Base-by-base conservation (phyloP, 1,140 invertebrate species). In the Camponotus vicinus region DNA sequence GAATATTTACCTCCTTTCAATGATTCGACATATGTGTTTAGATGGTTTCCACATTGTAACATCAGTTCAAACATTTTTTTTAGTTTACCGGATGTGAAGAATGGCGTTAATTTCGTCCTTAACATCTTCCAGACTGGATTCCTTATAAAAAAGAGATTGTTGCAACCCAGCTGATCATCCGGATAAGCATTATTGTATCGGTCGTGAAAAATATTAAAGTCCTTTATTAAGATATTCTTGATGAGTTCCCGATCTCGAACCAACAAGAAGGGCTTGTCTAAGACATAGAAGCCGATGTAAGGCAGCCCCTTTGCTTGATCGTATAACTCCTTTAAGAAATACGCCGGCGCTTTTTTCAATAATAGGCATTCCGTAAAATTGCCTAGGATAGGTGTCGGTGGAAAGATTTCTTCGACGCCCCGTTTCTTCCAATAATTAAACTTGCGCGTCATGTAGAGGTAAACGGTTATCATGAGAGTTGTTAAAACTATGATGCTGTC, bases 61-160 rank as follows among this genome's bases (percentile, higher is more conserved):
- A 96, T 95, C 1, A 95, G 86, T 1, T 95, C 88, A 5, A 93
- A 92, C 93, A 95, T 95, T 67, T 90, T 93, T 75, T 95, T 96
- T 57, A 96, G 59, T 70, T 93, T 95, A 0, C 93, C 93, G 2
- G 93, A 91, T 0, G 95, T 95, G 77, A 95, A 96, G 6, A 94
- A 88, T 6, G 95, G 94, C 0, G 94, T 91, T 0, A 96, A 45
- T 70, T 95, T 95, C 0, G 88, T 11, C n/a, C 95, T 86, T 0
- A 96, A 13, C 18, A 70, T 11, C 71, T 92, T 94, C 95, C 95
- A 96, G 9, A 85, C 87, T 6, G 92, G 92, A 88, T 92, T 93
- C 6, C 87, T 91, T 0, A 94, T 61, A 1, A 90, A 66, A 59
- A 95, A 93, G 0, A 95, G n/a, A 87, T 93, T 94, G 0, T 88